These are phyloP conservation scores for Australoheros scitulus DNA, from an alignment of 2,113 vertebrate species.

Conservation along the genomic window DNA sequence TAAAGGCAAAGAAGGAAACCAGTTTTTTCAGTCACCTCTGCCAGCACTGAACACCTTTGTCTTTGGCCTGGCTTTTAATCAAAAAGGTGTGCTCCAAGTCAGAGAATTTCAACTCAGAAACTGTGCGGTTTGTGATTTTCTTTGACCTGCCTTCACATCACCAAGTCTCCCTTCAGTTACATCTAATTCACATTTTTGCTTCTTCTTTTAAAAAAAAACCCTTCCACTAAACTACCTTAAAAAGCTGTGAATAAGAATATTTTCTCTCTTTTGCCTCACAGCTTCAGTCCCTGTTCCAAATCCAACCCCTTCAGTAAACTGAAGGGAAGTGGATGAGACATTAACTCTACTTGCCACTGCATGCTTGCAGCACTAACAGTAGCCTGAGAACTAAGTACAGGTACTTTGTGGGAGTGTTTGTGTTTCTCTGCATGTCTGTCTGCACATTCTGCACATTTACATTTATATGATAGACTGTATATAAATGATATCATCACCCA, in stretches of 20 bases:
- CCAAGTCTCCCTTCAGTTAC: neutral
- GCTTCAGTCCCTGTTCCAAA: neutral
- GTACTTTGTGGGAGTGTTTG: neutral
- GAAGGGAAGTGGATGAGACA: slow-evolving; percentile 9
- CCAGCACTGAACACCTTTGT: slow-evolving; percentile 61
- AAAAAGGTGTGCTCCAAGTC: slow-evolving; percentile 57
- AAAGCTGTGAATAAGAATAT: neutral
- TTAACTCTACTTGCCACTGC: slow-evolving; percentile 22
- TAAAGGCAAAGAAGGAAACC: slow-evolving; percentile 60
- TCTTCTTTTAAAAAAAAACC: neutral
- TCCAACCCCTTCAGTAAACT: slow-evolving; percentile 11
- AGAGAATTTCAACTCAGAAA: neutral
- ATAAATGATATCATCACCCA: neutral
- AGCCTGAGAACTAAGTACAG: slow-evolving; percentile 15
- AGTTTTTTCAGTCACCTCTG: slow-evolving; percentile 70
- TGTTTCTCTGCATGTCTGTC: slow-evolving; percentile 14
- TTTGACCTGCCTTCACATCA: slow-evolving; percentile 6
- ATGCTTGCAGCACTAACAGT: slow-evolving; percentile 26
- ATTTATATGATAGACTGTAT: neutral
- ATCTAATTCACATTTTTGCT: neutral
- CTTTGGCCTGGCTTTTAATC: slow-evolving; percentile 52
- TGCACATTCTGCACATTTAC: neutral
- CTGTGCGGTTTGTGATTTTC: slow-evolving; percentile 13
- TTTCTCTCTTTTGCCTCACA: neutral
- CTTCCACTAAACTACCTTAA: neutral